Percentiles rank a stretch among this genome's conserved stretches.
These are phyloP conservation scores for Pseudobourletiella spinata DNA, from an alignment of 1,140 invertebrate species.

Conservation along the genomic window DNA sequence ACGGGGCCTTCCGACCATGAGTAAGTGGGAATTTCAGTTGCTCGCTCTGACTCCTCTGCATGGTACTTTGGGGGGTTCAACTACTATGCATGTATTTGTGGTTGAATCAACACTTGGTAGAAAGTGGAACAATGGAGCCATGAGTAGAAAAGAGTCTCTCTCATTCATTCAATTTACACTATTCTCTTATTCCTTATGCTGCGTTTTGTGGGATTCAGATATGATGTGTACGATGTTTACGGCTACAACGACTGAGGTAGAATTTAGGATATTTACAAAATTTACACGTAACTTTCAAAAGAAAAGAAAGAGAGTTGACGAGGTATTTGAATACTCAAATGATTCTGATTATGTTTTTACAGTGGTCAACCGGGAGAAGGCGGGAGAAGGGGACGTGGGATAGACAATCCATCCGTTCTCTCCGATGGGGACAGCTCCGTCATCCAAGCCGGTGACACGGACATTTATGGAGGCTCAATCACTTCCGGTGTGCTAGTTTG, in stretches of 20 bases:
- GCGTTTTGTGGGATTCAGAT: background rate
- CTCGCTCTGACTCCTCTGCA: too few relatives aligned
- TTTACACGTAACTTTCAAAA: background rate
- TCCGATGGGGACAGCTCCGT: slow-evolving; percentile 8
- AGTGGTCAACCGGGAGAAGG: background rate
- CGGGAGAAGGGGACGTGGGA: background rate
- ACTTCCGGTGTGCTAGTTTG: slow-evolving; percentile 35
- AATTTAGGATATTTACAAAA: background rate
- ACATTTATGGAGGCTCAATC: slow-evolving; percentile 34
- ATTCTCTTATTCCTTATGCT: too few relatives aligned
- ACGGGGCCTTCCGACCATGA: slow-evolving; percentile 13
- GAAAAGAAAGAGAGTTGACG: background rate
- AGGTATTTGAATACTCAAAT: background rate
- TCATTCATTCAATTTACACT: too few relatives aligned
- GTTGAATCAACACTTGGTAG: too few relatives aligned
- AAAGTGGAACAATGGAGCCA: too few relatives aligned
- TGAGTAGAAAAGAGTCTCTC: too few relatives aligned
- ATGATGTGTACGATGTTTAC: slow-evolving; percentile 9
- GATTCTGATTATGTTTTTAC: background rate
- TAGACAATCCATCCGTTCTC: slow-evolving; percentile 1
- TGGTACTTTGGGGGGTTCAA: too few relatives aligned
- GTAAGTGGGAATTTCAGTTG: slow-evolving; percentile 22
- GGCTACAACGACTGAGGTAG: slow-evolving; percentile 2
- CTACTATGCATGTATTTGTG: too few relatives aligned
- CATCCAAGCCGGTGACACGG: slow-evolving; percentile 8